phyloP scores from a whole-genome alignment of 2,113 vertebrate genomes.

The Antechinus stuartii region DNA sequence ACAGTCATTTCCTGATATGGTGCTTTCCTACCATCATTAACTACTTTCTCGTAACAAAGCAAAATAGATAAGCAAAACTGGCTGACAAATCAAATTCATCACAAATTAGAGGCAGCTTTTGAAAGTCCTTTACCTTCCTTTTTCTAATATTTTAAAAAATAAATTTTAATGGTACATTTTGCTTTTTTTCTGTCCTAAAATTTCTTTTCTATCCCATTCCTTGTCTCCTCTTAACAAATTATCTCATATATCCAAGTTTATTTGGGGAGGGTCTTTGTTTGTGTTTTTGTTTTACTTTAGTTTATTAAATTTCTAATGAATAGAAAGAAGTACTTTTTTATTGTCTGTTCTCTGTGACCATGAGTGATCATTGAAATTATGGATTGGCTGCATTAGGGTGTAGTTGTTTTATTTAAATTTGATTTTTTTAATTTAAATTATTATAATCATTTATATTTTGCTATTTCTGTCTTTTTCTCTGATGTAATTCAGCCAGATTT shows the following conservation, averaged over 20 bases:
- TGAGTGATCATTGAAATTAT: background rate
- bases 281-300: background rate
- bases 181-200: background rate
- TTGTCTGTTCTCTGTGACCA: background rate
- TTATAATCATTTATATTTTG: background rate
- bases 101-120: background rate
- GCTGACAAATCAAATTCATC: background rate
- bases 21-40: background rate
- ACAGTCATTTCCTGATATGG: background rate
- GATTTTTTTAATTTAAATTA: background rate
- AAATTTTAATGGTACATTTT: background rate
- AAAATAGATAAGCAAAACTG: background rate
- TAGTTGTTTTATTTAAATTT: background rate
- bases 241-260: background rate
- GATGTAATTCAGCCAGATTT: background rate
- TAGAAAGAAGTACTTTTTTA: background rate
- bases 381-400: background rate
- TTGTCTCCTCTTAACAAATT: background rate
- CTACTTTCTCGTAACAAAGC: background rate
- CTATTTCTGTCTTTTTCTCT: background rate
- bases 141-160: background rate
- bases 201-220: background rate
- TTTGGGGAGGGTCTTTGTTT: no score
- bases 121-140: background rate
- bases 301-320: background rate